These are phyloP conservation scores for Venustoraphidia nigricollis DNA, from an alignment of 2,888 invertebrate species.

Conservation along the genomic window DNA sequence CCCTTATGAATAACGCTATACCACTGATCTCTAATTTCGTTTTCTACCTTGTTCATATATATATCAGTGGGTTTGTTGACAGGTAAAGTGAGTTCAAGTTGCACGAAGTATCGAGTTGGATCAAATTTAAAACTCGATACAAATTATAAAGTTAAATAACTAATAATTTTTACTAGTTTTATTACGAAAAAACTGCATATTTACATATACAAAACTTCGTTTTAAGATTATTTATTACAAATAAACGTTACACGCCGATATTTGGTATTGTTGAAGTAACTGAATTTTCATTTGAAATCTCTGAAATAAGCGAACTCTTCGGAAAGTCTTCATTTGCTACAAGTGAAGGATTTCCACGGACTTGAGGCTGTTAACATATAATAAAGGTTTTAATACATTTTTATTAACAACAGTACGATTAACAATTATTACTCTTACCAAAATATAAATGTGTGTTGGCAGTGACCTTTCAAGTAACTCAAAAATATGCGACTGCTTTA, in stretches of 20 bases:
- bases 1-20: too few species aligned
- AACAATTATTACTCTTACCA: slow-evolving; percentile 29
- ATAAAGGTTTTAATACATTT: slow-evolving; percentile 2
- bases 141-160: slow-evolving; percentile 5
- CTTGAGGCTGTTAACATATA: slow-evolving; percentile 19
- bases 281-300: too few species aligned
- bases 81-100: too few species aligned
- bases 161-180: slow-evolving; percentile 3
- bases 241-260: not conserved
- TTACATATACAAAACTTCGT: too few species aligned
- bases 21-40: too few species aligned
- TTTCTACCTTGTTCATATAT: too few species aligned
- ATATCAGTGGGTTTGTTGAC: too few species aligned
- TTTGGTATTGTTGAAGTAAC: slow-evolving; percentile 10
- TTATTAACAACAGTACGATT: not conserved
- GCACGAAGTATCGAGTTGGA: too few species aligned
- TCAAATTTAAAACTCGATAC: not conserved
- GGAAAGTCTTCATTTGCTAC: too few species aligned
- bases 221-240: too few species aligned
- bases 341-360: slow-evolving; percentile 12
- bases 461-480: slow-evolving; percentile 41
- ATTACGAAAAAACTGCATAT: not conserved
- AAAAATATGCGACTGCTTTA: slow-evolving; percentile 32
- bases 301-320: too few species aligned
- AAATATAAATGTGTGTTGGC: slow-evolving; percentile 48